These are phyloP conservation scores for Oenanthe oenanthe DNA, from an alignment of 2,113 vertebrate species.

Conservation along the genomic window DNA sequence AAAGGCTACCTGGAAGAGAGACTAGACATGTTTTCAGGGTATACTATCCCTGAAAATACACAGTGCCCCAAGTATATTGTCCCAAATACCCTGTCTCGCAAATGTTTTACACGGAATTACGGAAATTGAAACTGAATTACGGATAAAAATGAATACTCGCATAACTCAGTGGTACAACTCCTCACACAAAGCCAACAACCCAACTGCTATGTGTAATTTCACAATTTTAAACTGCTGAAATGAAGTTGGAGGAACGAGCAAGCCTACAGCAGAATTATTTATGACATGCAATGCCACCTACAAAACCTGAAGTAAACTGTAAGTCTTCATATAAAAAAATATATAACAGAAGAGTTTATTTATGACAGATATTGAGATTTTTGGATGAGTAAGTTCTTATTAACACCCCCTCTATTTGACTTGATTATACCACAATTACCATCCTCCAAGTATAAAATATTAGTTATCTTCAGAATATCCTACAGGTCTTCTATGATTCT, in stretches of 20 bases:
- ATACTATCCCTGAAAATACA: too few species aligned
- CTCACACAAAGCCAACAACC: background rate
- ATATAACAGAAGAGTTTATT: background rate
- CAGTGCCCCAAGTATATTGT: background rate
- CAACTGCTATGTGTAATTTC: background rate
- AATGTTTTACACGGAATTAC: background rate
- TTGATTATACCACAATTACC: background rate
- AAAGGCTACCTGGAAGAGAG: too few species aligned
- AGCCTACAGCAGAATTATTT: background rate
- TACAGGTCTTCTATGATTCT: background rate
- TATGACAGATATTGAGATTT: background rate
- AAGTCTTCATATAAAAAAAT: background rate
- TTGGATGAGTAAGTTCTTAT: background rate
- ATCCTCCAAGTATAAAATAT: background rate
- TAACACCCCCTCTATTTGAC: background rate
- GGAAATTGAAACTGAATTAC: background rate
- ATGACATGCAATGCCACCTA: background rate
- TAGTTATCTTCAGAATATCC: background rate
- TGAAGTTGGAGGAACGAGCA: background rate
- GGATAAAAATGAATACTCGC: background rate
- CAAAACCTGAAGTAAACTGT: background rate
- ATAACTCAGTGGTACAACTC: background rate
- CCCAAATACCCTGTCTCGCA: background rate
- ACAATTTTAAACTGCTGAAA: background rate
- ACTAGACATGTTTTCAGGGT: background rate